These are phyloP conservation scores for Amiota mariae DNA, from an alignment of 2,888 invertebrate genomes.

Conservation along the genomic window DNA sequence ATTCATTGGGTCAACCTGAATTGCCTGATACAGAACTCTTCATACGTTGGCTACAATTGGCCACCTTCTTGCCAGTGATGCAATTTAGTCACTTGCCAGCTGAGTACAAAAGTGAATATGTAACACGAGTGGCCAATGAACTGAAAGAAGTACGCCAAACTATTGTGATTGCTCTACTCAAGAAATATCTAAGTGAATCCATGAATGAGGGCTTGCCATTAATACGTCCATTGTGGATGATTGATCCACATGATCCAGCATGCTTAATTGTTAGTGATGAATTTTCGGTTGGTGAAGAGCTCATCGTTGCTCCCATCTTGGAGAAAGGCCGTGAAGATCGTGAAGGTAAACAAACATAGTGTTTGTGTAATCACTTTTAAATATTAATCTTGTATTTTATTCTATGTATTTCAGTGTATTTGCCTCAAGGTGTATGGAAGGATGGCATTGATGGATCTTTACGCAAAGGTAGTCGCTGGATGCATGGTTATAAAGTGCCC, in stretches of 20 bases:
- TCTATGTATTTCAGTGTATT: conserved; percentile 78
- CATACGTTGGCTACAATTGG: conserved; percentile 91
- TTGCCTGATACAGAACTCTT: conserved; percentile 88
- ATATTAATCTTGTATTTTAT: background rate
- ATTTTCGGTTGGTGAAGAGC: conserved; percentile 90
- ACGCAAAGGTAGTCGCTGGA: conserved; percentile 91
- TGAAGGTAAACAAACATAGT: conserved; percentile 78
- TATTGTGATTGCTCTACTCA: conserved; percentile 83
- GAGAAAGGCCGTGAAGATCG: conserved; percentile 80
- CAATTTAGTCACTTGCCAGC: conserved; percentile 93
- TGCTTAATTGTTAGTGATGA: conserved; percentile 87
- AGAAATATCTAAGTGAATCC: conserved; percentile 85
- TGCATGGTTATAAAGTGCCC: conserved; percentile 88
- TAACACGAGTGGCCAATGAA: conserved; percentile 84
- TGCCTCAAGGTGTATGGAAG: conserved; percentile 94
- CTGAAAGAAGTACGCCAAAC: conserved; percentile 84
- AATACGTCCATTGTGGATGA: conserved; percentile 92
- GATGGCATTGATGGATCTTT: conserved; percentile 91
- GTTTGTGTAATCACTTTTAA: too few species aligned
- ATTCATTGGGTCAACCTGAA: conserved; percentile 75
- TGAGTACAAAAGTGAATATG: conserved; percentile 86
- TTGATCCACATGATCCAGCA: conserved; percentile 85
- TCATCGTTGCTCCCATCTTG: conserved; percentile 92
- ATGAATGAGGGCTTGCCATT: conserved; percentile 88
- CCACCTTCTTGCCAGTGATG: conserved; percentile 92